Conservation (phyloP, 2,113 vertebrate species). For the Thunnus maccoyii region DNA sequence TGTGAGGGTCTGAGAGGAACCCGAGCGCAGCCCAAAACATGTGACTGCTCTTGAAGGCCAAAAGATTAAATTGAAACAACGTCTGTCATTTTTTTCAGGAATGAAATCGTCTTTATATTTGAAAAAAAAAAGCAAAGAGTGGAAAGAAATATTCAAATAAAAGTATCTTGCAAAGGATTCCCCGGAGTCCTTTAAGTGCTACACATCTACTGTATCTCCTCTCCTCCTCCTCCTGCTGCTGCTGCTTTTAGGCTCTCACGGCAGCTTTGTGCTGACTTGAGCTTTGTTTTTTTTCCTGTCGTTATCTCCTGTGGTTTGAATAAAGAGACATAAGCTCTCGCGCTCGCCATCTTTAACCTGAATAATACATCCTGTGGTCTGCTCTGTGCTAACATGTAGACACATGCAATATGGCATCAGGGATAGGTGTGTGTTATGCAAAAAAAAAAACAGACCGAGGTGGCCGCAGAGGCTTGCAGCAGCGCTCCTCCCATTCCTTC, state of each 20-base stretch:
- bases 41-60: too few relatives aligned
- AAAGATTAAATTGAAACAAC: not conserved
- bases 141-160: not conserved
- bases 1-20: not conserved
- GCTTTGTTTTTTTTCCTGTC: not conserved
- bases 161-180: not conserved
- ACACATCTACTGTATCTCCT: not conserved
- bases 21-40: too few relatives aligned
- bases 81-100: not conserved
- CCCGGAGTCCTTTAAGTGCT: not conserved
- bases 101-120: not conserved
- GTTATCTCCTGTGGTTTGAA: constrained; percentile 28
- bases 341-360: constrained; percentile 11
- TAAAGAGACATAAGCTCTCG: constrained; percentile 9
- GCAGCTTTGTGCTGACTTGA: constrained; percentile 13
- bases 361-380: constrained; percentile 52
- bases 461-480: constrained; percentile 2
- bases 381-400: constrained; percentile 24
- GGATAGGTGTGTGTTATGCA: not conserved
- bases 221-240: not conserved
- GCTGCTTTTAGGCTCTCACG: not conserved
- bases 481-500: constrained; percentile 19
- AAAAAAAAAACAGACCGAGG: not conserved
- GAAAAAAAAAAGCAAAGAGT: not conserved
- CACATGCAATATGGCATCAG: constrained; percentile 6